phyloP scores from a whole-genome alignment of 2,113 vertebrate genomes.

The Eurypyga helias region DNA sequence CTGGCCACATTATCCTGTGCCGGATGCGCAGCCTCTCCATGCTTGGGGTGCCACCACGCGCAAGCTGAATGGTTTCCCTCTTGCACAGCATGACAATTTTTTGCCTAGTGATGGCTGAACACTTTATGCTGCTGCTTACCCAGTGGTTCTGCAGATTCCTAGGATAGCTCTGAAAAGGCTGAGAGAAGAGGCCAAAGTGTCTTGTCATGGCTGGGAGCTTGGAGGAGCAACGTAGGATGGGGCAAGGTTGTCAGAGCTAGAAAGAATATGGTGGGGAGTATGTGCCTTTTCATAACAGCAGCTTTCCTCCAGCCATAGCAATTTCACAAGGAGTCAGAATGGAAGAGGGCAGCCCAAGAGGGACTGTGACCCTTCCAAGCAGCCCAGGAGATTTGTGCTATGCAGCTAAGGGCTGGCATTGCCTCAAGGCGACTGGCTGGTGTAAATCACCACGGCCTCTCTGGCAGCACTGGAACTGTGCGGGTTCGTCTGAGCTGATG shows the following conservation, averaged over 20 bases:
- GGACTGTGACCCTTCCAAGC: not conserved
- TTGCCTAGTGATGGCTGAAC: not conserved
- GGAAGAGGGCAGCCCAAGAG: not conserved
- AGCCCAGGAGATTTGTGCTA: not conserved
- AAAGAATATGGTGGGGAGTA: not conserved
- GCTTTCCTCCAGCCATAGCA: not conserved
- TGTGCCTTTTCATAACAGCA: accelerated
- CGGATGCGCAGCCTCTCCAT: not conserved
- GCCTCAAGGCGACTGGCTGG: not conserved
- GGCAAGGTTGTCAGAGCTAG: not conserved
- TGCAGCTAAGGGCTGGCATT: not conserved
- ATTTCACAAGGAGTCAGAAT: not conserved
- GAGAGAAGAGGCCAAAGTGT: not conserved
- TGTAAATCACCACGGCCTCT: not conserved
- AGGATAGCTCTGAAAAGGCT: not conserved
- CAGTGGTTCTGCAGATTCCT: not conserved
- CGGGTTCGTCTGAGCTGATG: not conserved
- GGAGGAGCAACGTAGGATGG: not conserved
- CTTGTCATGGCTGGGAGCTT: not conserved
- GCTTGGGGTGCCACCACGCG: not conserved
- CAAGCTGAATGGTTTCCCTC: not conserved
- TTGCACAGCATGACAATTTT: not conserved
- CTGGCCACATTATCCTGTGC: not conserved
- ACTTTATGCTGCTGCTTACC: not conserved
- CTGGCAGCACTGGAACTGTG: not conserved